A percentile compares a stretch with the other conserved stretches of the same genome.
These are phyloP conservation scores for Craterocephalus amniculus DNA, from an alignment of 2,797 vertebrate species.

Conservation along the genomic window DNA sequence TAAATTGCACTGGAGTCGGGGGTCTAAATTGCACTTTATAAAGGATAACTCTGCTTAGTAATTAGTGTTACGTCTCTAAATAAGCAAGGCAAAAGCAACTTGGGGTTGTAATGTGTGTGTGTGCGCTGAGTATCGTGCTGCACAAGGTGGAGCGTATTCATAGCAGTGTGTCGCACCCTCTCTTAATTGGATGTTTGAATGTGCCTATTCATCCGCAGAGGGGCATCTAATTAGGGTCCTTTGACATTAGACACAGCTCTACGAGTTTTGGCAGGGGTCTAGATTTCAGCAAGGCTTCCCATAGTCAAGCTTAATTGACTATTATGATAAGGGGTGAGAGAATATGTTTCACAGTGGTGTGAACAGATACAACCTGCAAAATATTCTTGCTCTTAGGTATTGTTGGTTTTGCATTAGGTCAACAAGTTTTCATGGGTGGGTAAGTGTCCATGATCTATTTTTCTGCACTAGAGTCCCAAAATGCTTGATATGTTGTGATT, in stretches of 20 bases:
- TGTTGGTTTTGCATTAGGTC: conserved; percentile 37
- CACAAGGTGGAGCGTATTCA: conserved; percentile 52
- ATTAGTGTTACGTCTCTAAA: conserved; percentile 59
- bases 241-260: conserved; percentile 70
- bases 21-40: conserved; percentile 61
- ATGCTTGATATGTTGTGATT: neutral
- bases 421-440: conserved; percentile 17
- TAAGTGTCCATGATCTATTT: conserved; percentile 28
- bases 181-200: conserved; percentile 81
- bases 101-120: conserved; percentile 11
- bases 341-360: conserved; percentile 26
- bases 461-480: neutral
- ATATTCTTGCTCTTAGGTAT: conserved; percentile 24
- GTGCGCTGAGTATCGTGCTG: conserved; percentile 40
- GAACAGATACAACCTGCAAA: conserved; percentile 50
- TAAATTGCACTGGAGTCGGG: conserved; percentile 54
- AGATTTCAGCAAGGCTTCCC: conserved; percentile 58
- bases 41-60: conserved; percentile 60
- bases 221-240: conserved; percentile 78
- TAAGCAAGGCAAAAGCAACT: conserved; percentile 47
- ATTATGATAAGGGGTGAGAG: conserved; percentile 66
- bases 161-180: conserved; percentile 58
- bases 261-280: conserved; percentile 51
- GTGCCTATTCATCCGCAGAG: conserved; percentile 74
- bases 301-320: conserved; percentile 74